Percentiles rank a stretch among this genome's conserved stretches.
phyloP scores from a whole-genome alignment of 2,797 vertebrate genomes.

The Erethizon dorsatum region DNA sequence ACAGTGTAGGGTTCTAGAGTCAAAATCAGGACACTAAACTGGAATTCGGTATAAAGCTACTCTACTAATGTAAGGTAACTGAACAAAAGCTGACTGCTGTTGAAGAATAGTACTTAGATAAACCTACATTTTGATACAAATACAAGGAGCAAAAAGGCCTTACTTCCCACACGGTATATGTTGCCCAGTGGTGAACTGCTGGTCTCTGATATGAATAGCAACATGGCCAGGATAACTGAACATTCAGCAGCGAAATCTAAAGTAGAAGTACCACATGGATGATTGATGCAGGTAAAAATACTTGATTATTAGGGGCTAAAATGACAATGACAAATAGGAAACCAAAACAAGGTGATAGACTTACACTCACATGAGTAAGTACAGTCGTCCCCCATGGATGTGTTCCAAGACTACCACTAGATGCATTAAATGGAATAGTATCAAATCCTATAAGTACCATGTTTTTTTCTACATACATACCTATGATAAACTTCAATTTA shows the following conservation, averaged over 20 bases:
- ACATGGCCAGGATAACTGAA: neutral
- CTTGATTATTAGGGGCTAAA: neutral
- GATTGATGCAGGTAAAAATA: neutral
- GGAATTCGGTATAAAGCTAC: neutral
- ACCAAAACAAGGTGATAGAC: neutral
- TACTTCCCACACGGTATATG: neutral
- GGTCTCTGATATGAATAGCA: neutral
- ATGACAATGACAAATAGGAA: neutral
- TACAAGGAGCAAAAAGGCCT: neutral
- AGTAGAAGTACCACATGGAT: neutral
- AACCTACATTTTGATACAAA: neutral
- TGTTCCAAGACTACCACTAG: neutral
- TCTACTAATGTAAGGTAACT: neutral
- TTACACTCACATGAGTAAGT: neutral
- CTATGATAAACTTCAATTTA: neutral
- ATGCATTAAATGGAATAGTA: neutral
- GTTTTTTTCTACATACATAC: neutral
- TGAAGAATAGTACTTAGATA: neutral
- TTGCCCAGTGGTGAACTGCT: neutral
- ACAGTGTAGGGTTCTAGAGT: neutral
- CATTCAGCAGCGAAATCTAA: neutral
- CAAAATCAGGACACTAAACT: neutral
- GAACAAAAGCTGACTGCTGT: neutral
- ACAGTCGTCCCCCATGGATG: neutral
- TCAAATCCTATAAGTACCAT: neutral